These are phyloP conservation scores for Hapalemur alaotrensis DNA, from an alignment of 2,797 vertebrate genomes.

Conservation along the genomic window DNA sequence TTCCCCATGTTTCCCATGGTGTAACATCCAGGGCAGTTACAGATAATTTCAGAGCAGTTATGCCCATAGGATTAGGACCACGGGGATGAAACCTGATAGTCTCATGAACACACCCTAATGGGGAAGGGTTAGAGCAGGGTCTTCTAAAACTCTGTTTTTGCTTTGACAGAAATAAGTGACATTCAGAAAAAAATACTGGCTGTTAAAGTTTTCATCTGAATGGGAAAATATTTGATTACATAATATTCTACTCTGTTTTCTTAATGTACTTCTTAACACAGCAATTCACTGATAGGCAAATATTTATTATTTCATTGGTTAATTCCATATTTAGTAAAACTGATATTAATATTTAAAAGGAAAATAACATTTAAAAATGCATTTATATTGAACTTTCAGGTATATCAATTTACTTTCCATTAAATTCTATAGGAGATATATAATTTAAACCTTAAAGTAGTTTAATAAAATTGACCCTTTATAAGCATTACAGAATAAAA, in stretches of 20 bases:
- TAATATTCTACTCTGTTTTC: slow-evolving; percentile 9
- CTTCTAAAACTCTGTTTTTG: slow-evolving; percentile 4
- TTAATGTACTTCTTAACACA: slow-evolving; percentile 32
- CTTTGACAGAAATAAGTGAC: slow-evolving; percentile 8
- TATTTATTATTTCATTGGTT: slow-evolving; percentile 26
- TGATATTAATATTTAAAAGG: slow-evolving; percentile 47
- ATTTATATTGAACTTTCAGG: slow-evolving; percentile 29
- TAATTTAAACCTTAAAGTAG: slow-evolving; percentile 50
- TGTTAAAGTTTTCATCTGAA: slow-evolving; percentile 45
- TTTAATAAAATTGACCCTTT: slow-evolving; percentile 40
- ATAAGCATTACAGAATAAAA: slow-evolving; percentile 41
- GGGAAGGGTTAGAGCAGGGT: background rate
- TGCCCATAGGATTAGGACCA: slow-evolving; percentile 20
- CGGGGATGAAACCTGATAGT: background rate
- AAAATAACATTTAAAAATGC: slow-evolving; percentile 24
- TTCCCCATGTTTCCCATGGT: background rate
- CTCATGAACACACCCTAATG: background rate
- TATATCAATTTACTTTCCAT: background rate
- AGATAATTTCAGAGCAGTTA: slow-evolving; percentile 16
- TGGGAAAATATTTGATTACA: slow-evolving; percentile 23
- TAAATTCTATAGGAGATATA: background rate
- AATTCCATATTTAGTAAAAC: slow-evolving; percentile 43
- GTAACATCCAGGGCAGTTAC: background rate
- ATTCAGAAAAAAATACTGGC: slow-evolving; percentile 24
- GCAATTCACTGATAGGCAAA: background rate